Percentiles rank a stretch among this genome's conserved stretches.
These are phyloP conservation scores for Cotesia chilonis DNA, from an alignment of 1,140 invertebrate species.

Conservation along the genomic window DNA sequence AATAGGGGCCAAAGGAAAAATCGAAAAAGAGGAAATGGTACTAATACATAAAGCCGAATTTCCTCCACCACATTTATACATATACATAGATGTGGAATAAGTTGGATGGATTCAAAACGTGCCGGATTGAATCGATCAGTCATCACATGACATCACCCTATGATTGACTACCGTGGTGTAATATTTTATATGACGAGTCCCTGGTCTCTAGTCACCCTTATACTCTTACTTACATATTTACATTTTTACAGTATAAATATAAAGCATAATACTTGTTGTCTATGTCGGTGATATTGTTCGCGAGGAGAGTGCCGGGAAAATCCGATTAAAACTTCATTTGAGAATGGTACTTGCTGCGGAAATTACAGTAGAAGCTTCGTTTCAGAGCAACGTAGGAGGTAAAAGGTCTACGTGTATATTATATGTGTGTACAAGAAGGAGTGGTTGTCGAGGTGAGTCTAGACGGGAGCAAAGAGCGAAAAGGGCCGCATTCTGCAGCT, in stretches of 20 bases:
- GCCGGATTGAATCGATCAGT: slow-evolving; percentile 15
- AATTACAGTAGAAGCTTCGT: slow-evolving; percentile 41
- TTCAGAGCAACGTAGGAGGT: slow-evolving; percentile 1
- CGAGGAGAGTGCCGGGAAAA: slow-evolving; percentile 41
- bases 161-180: not conserved
- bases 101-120: slow-evolving; percentile 20
- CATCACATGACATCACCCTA: slow-evolving; percentile 3
- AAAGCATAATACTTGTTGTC: not conserved
- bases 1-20: slow-evolving; percentile 10
- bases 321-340: slow-evolving; percentile 53
- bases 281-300: too few species aligned
- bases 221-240: not conserved
- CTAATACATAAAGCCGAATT: not conserved
- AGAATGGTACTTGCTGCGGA: slow-evolving; percentile 44
- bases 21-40: not conserved
- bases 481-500: slow-evolving; percentile 8
- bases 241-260: not conserved
- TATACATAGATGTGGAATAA: too few species aligned
- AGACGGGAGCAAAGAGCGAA: not conserved
- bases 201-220: not conserved
- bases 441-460: not conserved
- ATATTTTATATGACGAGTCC: not conserved
- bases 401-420: too few species aligned
- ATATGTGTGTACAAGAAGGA: not conserved
- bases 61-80: not conserved